Base-by-base conservation (phyloP, 2,888 invertebrate species). In the Trachelus tabidus region DNA sequence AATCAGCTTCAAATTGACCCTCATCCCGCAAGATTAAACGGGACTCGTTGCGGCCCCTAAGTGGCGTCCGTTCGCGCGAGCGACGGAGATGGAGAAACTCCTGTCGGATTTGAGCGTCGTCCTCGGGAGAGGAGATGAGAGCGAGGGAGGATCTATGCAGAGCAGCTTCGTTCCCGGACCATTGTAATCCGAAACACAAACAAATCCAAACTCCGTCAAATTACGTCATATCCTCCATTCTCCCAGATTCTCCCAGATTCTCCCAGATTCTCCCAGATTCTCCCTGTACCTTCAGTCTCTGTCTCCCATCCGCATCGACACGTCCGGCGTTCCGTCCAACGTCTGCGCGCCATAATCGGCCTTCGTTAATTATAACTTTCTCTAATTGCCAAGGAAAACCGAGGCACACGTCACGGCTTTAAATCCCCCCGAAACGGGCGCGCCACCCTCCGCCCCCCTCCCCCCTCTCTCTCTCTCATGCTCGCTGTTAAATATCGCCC, bases 141-240 rank as follows among this genome's bases (percentile, higher is more conserved):
- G 71, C 40, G 81, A 80, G 79, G 77, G 81, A 76, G 80, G 79
- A 80, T 81, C 80, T 81, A 80, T 77, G 83, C 79, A 80, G 77
- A 80, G 81, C 73, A 40, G 40, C 40, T 15, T 40, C 40, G 40
- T 15, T 30, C 33, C 56, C 81, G 81, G 76, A 80, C 83, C 82
- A 82, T 81, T 82, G 86, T 87, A 87, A 87, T 87, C 87, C 86
- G 84, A 76, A 87, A 82, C 82, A 81, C 86, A 87, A 87, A 87
- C 87, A 86, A 87, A 86, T 86, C 86, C 83, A 81, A 79, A 73
- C 82, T 80, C 85, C 81, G 82, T 83, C 83, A 75, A 78, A 75
- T 78, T 78, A 75, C 78, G 75, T 78, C 78, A 75, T 75, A 69
- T 75, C 75, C 77, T 75, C 73, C 77, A 69, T 33, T 69, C 69